A percentile compares a stretch with the other conserved stretches of the same genome.
Conservation (phyloP, 30 jellyfish, hydroid and myxozoan genomes). For the Hydractinia echinata region DNA sequence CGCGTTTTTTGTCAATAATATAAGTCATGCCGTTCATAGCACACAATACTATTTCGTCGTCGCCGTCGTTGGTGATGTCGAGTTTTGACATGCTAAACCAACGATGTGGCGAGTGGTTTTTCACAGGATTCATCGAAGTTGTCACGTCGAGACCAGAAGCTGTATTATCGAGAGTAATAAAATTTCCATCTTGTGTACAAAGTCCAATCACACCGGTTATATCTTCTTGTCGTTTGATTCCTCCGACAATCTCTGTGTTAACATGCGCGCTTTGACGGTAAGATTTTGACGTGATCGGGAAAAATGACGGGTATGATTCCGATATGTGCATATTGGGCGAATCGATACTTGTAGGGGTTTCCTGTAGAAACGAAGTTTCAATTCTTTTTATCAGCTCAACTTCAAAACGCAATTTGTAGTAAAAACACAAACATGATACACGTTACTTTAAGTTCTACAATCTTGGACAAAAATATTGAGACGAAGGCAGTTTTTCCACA, state of each 20-base stretch:
- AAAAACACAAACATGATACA: not conserved
- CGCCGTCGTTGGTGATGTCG: constrained; percentile 56
- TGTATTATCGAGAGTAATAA: constrained; percentile 50
- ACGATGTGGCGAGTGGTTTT: constrained; percentile 56
- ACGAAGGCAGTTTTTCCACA: too few relatives aligned
- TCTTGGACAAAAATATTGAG: too few relatives aligned
- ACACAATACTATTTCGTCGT: constrained; percentile 75
- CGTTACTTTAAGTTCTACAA: too few relatives aligned
- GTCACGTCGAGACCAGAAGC: not conserved
- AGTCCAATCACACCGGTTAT: constrained; percentile 65
- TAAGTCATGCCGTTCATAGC: constrained; percentile 91
- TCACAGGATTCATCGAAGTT: constrained; percentile 19
- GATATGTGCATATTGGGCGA: constrained; percentile 4
- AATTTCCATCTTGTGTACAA: constrained; percentile 72
- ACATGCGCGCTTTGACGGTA: constrained; percentile 2
- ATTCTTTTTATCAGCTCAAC: not conserved
- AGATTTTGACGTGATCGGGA: constrained; percentile 21
- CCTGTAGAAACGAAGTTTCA: not conserved
- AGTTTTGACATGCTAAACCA: constrained; percentile 71
- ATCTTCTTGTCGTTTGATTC: constrained; percentile 43
- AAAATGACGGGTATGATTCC: constrained; percentile 38
- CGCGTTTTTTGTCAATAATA: constrained; percentile 49
- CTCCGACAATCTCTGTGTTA: constrained; percentile 72
- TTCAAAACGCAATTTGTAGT: not conserved
- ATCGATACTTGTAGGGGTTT: constrained; percentile 12